Conservation (phyloP, 2,888 invertebrate genomes). For the Drosophila fulvimacula region DNA sequence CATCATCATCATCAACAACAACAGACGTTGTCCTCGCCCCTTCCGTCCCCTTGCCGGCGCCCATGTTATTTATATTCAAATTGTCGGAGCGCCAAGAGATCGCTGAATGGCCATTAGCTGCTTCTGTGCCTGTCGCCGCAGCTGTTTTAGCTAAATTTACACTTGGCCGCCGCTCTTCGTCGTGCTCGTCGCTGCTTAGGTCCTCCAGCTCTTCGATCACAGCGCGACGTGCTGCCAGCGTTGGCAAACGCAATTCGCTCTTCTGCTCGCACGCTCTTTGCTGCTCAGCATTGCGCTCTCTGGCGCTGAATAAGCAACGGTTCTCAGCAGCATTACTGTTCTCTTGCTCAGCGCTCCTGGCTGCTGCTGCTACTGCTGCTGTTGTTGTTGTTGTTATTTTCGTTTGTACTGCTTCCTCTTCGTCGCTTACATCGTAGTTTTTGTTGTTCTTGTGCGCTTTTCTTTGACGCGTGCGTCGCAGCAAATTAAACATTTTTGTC, state of each 20-base stretch:
- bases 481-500: conserved; percentile 77
- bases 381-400: conserved; percentile 13
- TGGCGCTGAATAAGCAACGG: conserved; percentile 57
- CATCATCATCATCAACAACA: conserved; percentile 44
- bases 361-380: background rate
- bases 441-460: conserved; percentile 64
- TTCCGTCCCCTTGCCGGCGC: conserved; percentile 62
- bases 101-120: conserved; percentile 64
- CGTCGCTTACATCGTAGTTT: conserved; percentile 48
- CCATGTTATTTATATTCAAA: conserved; percentile 76
- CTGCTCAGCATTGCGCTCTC: conserved; percentile 18
- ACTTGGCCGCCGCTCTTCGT: conserved; percentile 40
- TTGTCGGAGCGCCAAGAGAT: conserved; percentile 64
- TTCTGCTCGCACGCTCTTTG: conserved; percentile 18
- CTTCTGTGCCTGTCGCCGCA: conserved; percentile 40
- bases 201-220: conserved; percentile 79
- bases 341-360: conserved; percentile 33
- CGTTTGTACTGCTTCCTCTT: conserved; percentile 42
- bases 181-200: conserved; percentile 59
- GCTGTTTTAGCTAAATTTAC: conserved; percentile 81
- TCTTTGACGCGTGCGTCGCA: conserved; percentile 77
- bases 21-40: conserved; percentile 53
- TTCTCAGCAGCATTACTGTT: conserved; percentile 40
- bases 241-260: conserved; percentile 27
- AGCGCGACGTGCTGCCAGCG: conserved; percentile 54